Base-by-base conservation (phyloP, 2,113 vertebrate species). In the Vanacampus margaritifer region DNA sequence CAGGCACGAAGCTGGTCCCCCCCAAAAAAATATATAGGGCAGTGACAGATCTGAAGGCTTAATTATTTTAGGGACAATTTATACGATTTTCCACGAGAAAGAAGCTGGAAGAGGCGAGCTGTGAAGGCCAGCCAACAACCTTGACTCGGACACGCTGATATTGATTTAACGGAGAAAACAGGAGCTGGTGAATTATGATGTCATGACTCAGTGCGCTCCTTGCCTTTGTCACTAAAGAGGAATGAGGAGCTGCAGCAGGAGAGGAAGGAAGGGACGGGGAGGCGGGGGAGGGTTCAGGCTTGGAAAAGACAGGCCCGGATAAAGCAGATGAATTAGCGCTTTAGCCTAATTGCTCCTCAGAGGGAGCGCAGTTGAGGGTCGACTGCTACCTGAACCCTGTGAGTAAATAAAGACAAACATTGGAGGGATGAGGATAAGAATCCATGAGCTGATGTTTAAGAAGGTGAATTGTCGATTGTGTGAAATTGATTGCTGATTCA, bases 61-160 rank as follows among this genome's bases (percentile, higher is more conserved):
- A 90, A 91, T 90, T 90, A 90, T 90, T 89, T 87, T 86, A 87
- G 84, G 82, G 78, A 86, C 87, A 90, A 88, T 90, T 91, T 88
- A 90, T 91, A 82, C 84, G 86, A 84, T 90, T 90, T 88, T 88
- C 83, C 85, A 72, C 80, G 72, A 87, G 83, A 89, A 90, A 85
- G 76, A 79, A 84, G 80, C 35, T 73, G 79, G 72, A 80, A 84
- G 83, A 79, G 73, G 75, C 69, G 74, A 82, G 82, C 78, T 75
- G 79, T 68, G 86, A 89, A 89, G 88, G 88, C 84, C 84, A 37
- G 76, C 68, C 71, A 62, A 69, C 85, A 87, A 88, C 90, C 89
- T 91, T 91, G 89, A 91, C 84, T 89, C 75, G 87, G 89, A 90
- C 88, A 86, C 77, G 69, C 73, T 88, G 88, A 87, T 89, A 90